phyloP scores from a whole-genome alignment of 2,797 vertebrate genomes.

The Petrocephalus schoutedeni region DNA sequence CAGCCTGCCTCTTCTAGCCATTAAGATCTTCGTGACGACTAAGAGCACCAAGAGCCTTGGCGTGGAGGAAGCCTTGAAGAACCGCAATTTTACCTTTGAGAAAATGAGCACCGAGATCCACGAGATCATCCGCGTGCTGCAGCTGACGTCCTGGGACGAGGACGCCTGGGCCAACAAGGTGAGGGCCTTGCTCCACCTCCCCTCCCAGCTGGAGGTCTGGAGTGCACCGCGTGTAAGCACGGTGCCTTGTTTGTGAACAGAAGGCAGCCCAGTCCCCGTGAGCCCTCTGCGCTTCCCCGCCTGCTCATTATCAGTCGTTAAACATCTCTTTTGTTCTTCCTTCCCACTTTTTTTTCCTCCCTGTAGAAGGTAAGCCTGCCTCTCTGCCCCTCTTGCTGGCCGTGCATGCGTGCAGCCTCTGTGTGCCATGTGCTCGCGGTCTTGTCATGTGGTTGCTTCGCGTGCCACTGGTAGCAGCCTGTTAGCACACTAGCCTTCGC shows the following conservation, averaged over 20 bases:
- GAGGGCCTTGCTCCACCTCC: conserved; percentile 2
- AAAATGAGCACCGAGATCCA: conserved; percentile 96
- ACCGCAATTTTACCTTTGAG: conserved; percentile 88
- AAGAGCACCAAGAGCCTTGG: conserved; percentile 85
- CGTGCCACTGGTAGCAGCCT: not conserved
- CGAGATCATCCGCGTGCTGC: conserved; percentile 92
- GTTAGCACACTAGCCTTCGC: not conserved
- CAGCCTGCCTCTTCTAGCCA: conserved; percentile 58
- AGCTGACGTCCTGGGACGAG: conserved; percentile 97
- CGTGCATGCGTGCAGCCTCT: conserved; percentile 70
- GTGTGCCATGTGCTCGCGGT: conserved; percentile 53
- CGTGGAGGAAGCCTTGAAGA: conserved; percentile 91
- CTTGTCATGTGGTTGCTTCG: conserved; percentile 54
- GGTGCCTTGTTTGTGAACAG: not conserved
- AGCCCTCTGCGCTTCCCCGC: conserved; percentile 28
- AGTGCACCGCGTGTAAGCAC: not conserved
- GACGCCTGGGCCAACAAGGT: conserved; percentile 98
- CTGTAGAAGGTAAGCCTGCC: conserved; percentile 95
- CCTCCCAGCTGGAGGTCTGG: not conserved
- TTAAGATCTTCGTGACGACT: conserved; percentile 96
- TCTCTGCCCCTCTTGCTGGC: conserved; percentile 59
- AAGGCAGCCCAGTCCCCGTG: not conserved
- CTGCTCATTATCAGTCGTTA: conserved; percentile 66
- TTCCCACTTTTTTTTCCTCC: conserved; percentile 80
- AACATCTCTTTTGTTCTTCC: conserved; percentile 62